Conservation (phyloP, 2,113 vertebrate genomes). For the Spilogale gracilis region DNA sequence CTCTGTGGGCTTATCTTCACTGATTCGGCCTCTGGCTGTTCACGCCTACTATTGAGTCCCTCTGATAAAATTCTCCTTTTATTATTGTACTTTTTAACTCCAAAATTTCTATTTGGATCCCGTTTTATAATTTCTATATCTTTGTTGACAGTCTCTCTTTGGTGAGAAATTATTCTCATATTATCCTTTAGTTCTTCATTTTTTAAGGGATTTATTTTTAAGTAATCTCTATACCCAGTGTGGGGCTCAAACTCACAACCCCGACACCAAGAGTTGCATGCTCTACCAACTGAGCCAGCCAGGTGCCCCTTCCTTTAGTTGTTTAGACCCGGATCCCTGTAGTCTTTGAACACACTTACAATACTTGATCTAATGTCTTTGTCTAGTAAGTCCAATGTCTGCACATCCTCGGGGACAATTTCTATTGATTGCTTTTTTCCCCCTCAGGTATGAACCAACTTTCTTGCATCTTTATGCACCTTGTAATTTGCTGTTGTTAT, state of each 20-base stretch:
- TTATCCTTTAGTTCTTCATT: conserved; percentile 21
- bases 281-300: neutral
- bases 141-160: conserved; percentile 19
- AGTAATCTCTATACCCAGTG: neutral
- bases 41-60: neutral
- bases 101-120: neutral
- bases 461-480: neutral
- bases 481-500: neutral
- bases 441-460: neutral
- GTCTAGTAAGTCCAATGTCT: neutral
- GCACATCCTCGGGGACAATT: neutral
- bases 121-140: neutral
- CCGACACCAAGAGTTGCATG: neutral
- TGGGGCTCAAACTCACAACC: neutral
- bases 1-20: neutral
- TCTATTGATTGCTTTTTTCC: neutral
- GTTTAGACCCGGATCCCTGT: conserved; percentile 24
- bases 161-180: neutral
- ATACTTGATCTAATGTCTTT: conserved; percentile 23
- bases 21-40: conserved; percentile 16
- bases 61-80: neutral
- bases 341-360: conserved; percentile 42
- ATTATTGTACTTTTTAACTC: neutral
- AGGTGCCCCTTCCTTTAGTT: neutral
- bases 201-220: neutral